Percentiles rank a stretch among this genome's conserved stretches.
phyloP scores from a whole-genome alignment of 2,797 vertebrate species.

The Heliangelus exortis region DNA sequence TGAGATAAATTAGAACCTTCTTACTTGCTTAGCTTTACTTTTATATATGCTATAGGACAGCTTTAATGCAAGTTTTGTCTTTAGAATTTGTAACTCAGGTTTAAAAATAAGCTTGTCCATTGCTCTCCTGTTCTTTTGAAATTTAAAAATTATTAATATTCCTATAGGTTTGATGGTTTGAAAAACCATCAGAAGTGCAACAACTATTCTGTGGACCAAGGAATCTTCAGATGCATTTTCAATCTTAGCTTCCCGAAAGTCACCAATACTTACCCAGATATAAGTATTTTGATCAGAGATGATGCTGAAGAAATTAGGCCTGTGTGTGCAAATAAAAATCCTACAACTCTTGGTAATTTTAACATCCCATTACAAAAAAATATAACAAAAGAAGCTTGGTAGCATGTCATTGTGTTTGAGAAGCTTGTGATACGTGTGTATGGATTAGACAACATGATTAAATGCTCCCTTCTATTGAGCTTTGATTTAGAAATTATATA shows the following conservation, averaged over 20 bases:
- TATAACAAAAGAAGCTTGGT: not conserved
- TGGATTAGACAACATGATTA: not conserved
- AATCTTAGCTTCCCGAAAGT: slow-evolving; percentile 13
- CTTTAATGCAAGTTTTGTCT: not conserved
- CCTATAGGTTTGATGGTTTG: slow-evolving; percentile 64
- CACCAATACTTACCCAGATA: not conserved
- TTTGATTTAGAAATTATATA: not conserved
- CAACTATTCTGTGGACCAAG: slow-evolving; percentile 37
- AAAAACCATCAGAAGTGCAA: slow-evolving; percentile 47
- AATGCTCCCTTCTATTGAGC: not conserved
- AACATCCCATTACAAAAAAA: not conserved
- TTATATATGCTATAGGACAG: not conserved
- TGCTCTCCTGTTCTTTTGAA: not conserved
- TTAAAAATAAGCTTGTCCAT: not conserved
- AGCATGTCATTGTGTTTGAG: not conserved
- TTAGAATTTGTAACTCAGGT: not conserved
- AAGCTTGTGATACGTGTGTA: not conserved
- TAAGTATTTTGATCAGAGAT: slow-evolving; percentile 41
- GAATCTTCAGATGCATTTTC: slow-evolving; percentile 68
- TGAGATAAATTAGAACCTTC: not conserved
- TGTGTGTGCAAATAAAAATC: slow-evolving; percentile 30
- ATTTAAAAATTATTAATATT: not conserved
- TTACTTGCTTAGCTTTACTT: not conserved
- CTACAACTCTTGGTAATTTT: slow-evolving; percentile 48
- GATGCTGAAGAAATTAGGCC: slow-evolving; percentile 44